phyloP scores from a whole-genome alignment of 37 sponge, comb jelly and placozoan species.

The Eunapius fragilis region DNA sequence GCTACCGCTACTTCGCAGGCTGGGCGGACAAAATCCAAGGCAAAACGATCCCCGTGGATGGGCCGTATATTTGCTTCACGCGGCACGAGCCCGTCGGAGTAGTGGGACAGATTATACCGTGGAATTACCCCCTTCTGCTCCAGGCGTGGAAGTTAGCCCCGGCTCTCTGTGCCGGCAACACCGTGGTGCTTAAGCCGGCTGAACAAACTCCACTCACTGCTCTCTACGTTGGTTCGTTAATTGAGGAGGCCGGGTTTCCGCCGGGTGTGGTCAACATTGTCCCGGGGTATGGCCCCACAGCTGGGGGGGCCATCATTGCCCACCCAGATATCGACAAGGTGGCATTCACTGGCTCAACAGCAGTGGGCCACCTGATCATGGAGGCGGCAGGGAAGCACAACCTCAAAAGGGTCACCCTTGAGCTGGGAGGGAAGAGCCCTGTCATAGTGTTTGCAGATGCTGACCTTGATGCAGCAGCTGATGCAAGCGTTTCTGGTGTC shows the following conservation, averaged over 20 bases:
- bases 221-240: conserved; percentile 82
- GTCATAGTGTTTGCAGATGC: conserved; percentile 88
- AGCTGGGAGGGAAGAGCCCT: conserved; percentile 95
- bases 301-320: conserved; percentile 82
- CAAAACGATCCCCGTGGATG: conserved; percentile 89
- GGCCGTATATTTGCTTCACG: conserved; percentile 72
- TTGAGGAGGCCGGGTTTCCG: conserved; percentile 89
- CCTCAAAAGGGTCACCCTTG: conserved; percentile 89
- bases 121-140: conserved; percentile 92
- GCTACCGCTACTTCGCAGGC: conserved; percentile 86
- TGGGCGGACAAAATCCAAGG: conserved; percentile 94
- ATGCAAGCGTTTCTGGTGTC: conserved; percentile 68
- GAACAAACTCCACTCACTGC: conserved; percentile 90
- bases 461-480: conserved; percentile 84
- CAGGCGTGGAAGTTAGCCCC: conserved; percentile 91
- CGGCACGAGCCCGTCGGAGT: conserved; percentile 93
- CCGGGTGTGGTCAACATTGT: conserved; percentile 90
- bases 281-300: conserved; percentile 89
- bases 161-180: conserved; percentile 78
- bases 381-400: conserved; percentile 83
- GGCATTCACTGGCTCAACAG: conserved; percentile 92
- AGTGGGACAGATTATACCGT: conserved; percentile 89
- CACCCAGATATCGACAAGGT: conserved; percentile 89
- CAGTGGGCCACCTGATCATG: conserved; percentile 87
- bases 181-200: conserved; percentile 83